Evolutionary conservation across 2,113 vertebrate genomes (phyloP).

Genomic region (Glaucidium brasilianum): DNA sequence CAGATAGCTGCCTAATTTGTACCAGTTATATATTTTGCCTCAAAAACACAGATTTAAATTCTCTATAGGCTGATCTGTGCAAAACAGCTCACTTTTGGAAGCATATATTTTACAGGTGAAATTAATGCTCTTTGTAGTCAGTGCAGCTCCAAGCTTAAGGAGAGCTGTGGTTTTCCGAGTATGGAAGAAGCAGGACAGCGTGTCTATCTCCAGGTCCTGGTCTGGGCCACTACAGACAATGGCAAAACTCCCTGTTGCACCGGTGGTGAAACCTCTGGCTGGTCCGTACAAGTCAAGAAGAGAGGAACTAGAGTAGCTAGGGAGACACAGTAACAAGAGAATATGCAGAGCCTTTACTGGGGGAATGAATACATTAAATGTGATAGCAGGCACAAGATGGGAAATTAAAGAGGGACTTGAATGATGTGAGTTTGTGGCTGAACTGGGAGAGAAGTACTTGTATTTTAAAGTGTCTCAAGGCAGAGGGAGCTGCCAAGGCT

Average conservation of each 20-base stretch:
- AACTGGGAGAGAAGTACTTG: not conserved
- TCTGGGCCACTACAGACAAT: not conserved
- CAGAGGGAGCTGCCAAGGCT: not conserved
- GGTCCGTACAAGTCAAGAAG: not conserved
- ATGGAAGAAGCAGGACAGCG: fast-evolving
- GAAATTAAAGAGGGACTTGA: not conserved
- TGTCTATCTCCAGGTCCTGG: not conserved
- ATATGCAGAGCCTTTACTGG: not conserved
- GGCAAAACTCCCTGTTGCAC: not conserved
- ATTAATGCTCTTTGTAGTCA: not conserved
- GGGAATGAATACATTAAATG: not conserved
- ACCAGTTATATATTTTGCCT: not conserved
- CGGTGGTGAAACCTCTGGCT: not conserved
- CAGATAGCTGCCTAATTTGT: not conserved
- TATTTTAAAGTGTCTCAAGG: not conserved
- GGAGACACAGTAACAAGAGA: not conserved
- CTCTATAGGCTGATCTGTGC: not conserved
- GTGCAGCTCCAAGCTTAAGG: not conserved
- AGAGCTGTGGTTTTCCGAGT: not conserved
- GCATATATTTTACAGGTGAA: not conserved
- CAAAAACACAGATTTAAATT: not conserved
- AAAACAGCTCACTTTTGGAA: not conserved
- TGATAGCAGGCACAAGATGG: not conserved
- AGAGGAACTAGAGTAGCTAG: not conserved
- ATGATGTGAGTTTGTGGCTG: not conserved